A percentile compares a stretch with the other conserved stretches of the same genome.
phyloP scores from a whole-genome alignment of 2,888 invertebrate genomes.

The Drosophila kanekoi region DNA sequence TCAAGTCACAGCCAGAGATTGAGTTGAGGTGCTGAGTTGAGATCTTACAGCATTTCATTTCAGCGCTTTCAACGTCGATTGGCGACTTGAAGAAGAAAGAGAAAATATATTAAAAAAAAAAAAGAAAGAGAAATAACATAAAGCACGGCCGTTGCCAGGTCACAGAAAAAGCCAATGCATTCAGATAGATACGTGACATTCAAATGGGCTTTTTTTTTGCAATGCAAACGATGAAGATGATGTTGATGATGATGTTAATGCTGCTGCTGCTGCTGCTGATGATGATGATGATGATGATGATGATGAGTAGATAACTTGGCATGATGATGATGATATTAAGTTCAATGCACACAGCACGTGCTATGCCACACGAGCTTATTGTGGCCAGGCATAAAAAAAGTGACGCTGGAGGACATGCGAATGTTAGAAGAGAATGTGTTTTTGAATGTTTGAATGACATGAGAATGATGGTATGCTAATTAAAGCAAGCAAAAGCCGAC shows the following conservation, averaged over 20 bases:
- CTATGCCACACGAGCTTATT: background rate
- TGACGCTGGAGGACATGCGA: constrained; percentile 19
- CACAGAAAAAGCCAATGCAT: constrained; percentile 38
- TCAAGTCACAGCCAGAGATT: too few relatives aligned
- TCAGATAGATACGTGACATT: constrained; percentile 42
- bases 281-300: constrained; percentile 7
- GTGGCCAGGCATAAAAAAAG: background rate
- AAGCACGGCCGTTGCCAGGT: constrained; percentile 17
- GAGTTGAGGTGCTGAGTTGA: constrained; percentile 11
- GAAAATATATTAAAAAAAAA: background rate
- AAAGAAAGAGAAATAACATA: constrained; percentile 2
- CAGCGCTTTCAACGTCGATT: constrained; percentile 57
- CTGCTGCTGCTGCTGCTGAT: background rate
- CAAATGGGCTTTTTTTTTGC: constrained; percentile 32
- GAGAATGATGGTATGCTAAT: background rate
- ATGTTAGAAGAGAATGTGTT: background rate
- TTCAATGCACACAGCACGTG: constrained; percentile 34
- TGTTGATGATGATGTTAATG: too few relatives aligned
- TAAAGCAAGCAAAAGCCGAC: background rate
- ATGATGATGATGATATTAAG: constrained; percentile 5
- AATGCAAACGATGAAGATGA: background rate
- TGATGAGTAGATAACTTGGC: constrained; percentile 6
- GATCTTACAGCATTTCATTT: constrained; percentile 31
- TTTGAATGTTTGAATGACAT: background rate
- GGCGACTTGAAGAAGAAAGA: constrained; percentile 31